Conservation (phyloP, 2,797 vertebrate genomes). For the Glossophaga mutica region DNA sequence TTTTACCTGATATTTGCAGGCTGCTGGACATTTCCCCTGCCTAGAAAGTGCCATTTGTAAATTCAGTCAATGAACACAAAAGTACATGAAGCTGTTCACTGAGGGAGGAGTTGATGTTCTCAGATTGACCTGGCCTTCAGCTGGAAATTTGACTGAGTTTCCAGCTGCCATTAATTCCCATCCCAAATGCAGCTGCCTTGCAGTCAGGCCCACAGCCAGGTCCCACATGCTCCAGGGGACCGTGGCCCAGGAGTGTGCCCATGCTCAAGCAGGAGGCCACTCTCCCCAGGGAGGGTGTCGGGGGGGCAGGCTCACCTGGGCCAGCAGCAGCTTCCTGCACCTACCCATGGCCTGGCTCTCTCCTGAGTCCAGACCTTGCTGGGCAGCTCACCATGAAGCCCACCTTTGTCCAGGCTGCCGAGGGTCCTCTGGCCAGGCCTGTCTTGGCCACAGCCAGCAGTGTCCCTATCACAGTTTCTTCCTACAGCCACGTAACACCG, state of each 20-base stretch:
- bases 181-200: too few relatives aligned
- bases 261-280: background rate
- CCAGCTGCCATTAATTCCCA: background rate
- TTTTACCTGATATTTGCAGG: background rate
- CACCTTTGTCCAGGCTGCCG: too few relatives aligned
- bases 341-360: background rate
- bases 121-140: background rate
- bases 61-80: background rate
- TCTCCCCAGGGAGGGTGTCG: background rate
- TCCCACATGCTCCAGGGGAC: background rate
- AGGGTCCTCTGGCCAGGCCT: background rate
- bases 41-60: background rate
- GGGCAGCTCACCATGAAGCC: background rate
- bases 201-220: background rate
- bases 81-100: background rate
- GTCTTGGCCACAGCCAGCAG: background rate
- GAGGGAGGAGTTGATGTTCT: background rate
- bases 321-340: fast-evolving
- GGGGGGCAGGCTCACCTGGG: background rate
- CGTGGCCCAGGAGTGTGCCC: fast-evolving
- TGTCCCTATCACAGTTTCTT: background rate
- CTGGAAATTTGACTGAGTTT: background rate
- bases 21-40: too few relatives aligned
- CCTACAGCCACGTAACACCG: too few relatives aligned
- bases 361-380: background rate